Conservation (phyloP, 2,113 vertebrate species). For the Trematomus loennbergii region DNA sequence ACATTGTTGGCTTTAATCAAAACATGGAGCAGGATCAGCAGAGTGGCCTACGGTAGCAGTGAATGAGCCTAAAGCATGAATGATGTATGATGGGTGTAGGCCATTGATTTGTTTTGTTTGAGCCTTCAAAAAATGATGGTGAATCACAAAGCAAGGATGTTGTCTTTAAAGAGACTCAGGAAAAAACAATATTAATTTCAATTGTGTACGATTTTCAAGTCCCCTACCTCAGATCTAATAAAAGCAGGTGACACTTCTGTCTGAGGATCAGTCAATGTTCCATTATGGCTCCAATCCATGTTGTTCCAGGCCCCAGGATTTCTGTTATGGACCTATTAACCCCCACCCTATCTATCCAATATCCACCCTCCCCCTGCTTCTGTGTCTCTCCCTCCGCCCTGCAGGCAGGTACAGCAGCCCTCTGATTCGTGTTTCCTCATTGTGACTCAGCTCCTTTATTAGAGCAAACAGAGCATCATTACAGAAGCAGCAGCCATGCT, state of each 20-base stretch:
- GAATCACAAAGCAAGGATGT: background rate
- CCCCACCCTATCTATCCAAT: conserved; percentile 17
- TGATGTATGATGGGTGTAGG: background rate
- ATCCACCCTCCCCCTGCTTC: conserved; percentile 22
- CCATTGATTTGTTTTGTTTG: conserved; percentile 34
- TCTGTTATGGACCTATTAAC: conserved; percentile 37
- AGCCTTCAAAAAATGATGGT: background rate
- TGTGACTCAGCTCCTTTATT: conserved; percentile 70
- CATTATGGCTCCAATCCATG: conserved; percentile 27
- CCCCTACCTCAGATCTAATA: background rate
- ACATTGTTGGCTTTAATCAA: conserved; percentile 35
- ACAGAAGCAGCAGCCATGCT: conserved; percentile 20
- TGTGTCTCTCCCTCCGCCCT: conserved; percentile 44
- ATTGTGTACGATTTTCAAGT: background rate
- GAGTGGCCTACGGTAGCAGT: background rate
- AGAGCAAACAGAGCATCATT: conserved; percentile 56
- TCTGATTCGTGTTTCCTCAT: conserved; percentile 49
- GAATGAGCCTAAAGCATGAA: conserved; percentile 10
- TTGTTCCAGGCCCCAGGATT: conserved; percentile 59
- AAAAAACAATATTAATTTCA: background rate
- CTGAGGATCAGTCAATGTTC: background rate
- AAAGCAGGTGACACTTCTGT: background rate
- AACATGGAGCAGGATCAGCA: conserved; percentile 57
- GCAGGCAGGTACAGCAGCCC: conserved; percentile 61
- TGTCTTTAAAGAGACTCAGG: background rate